phyloP scores from a whole-genome alignment of 2,888 invertebrate genomes.

The Oeneis ivallda region DNA sequence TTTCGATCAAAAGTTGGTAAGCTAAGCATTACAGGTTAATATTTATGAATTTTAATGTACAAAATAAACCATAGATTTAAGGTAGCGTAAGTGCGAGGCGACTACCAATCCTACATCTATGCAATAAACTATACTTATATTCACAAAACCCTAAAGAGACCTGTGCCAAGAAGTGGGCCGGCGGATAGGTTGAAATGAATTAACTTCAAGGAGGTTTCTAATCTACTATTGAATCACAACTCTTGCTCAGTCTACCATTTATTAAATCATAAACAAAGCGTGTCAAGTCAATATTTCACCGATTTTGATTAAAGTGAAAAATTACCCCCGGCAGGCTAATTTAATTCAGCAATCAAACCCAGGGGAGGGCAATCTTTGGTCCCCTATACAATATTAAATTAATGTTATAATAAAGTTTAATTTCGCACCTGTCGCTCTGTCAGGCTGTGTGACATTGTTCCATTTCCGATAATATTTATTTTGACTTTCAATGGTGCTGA shows the following conservation, averaged over 20 bases:
- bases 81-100: too few relatives aligned
- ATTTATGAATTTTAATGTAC: too few relatives aligned
- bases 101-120: too few relatives aligned
- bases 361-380: conserved; percentile 44
- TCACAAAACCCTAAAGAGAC: too few relatives aligned
- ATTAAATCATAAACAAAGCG: conserved; percentile 4
- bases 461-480: conserved; percentile 63
- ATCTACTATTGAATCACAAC: neutral
- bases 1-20: too few relatives aligned
- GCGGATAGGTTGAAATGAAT: too few relatives aligned
- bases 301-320: conserved; percentile 39
- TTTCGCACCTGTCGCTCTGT: conserved; percentile 65
- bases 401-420: conserved; percentile 63
- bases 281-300: conserved; percentile 16
- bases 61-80: too few relatives aligned
- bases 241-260: neutral
- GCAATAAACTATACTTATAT: too few relatives aligned
- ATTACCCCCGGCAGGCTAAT: conserved; percentile 46
- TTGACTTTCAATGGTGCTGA: conserved; percentile 31
- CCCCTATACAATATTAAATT: conserved; percentile 50
- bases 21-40: too few relatives aligned
- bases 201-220: neutral
- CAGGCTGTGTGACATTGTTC: conserved; percentile 48
- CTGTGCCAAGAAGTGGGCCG: too few relatives aligned
- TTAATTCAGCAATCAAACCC: conserved; percentile 42